Evolutionary conservation across 2,888 invertebrate genomes (phyloP).

Genomic region (Amaurobius ferox): DNA sequence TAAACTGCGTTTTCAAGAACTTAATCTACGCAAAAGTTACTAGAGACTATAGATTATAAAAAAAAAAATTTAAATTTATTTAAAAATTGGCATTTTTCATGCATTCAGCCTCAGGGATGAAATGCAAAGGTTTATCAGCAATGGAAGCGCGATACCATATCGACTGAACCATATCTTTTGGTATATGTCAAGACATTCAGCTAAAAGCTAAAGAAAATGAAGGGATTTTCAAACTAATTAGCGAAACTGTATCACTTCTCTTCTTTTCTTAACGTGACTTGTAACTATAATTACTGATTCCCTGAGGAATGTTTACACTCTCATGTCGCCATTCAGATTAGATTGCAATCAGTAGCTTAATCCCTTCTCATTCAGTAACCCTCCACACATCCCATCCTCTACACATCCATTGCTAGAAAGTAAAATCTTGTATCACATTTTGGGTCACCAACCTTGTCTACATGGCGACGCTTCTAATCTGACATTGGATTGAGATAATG

Average conservation of each 20-base stretch:
- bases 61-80: too few relatives aligned
- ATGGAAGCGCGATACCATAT: too few relatives aligned
- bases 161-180: too few relatives aligned
- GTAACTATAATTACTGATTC: background rate
- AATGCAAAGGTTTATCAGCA: too few relatives aligned
- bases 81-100: too few relatives aligned
- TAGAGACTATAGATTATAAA: too few relatives aligned
- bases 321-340: background rate
- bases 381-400: background rate
- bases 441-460: background rate
- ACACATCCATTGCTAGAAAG: background rate
- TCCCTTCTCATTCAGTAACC: background rate
- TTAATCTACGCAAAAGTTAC: too few relatives aligned
- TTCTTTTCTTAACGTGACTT: constrained; percentile 1
- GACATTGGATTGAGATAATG: too few relatives aligned
- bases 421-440: background rate
- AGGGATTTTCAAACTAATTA: background rate
- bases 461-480: too few relatives aligned
- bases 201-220: background rate
- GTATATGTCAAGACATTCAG: too few relatives aligned
- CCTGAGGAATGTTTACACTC: background rate
- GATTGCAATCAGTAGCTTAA: background rate
- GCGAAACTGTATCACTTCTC: background rate
- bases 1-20: too few relatives aligned
- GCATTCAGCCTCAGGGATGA: too few relatives aligned